Base-by-base conservation (phyloP, 2,888 invertebrate species). In the Cheilosia variabilis region DNA sequence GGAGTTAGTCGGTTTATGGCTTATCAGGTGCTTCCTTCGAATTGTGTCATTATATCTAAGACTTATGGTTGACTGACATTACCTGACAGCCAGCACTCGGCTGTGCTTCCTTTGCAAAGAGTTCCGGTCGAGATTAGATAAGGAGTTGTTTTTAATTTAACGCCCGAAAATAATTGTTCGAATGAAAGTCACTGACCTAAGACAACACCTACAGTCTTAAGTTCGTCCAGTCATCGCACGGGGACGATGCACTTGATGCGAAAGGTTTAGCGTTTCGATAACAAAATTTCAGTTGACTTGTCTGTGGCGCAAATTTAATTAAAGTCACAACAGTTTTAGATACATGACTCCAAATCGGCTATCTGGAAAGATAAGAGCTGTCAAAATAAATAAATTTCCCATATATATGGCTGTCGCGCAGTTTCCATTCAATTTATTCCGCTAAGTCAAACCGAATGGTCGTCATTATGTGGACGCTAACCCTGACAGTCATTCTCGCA, bases 11-110 rank as follows among this genome's bases (percentile, higher is more conserved):
- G 55, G 66, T 45, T 62, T 41, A 65, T 37, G 13, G 22, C 62
- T 68, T 73, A 78, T 78, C 83, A 43, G 1, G 37, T 68, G 50
- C 24, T 24, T 31, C 7, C 24, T 31, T 15, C 27, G 60, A 76
- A 65, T 31, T 52, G 24, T 65, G 71, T 71, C 75, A 69, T 13
- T 57, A 17, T 62, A 53, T 68, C 13, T 31, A 34, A 1, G 45
- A 7, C 10, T 58, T 55, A 15, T 43, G 31, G 27, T 43, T 31
- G 43, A 34, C 37, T 58, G 45, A 34, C 45, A 62, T 62, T 37
- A 50, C 4, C 2, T 50, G 50, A 22, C n/a, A n/a, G n/a, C 7
- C 45, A n/a, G 17, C 0, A 17, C 7, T n/a, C n/a, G 6, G 45
- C n/a, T 17, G 7, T 17, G 17, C 9, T 47, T 17, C 37, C 13